A percentile compares a stretch with the other conserved stretches of the same genome.
These are phyloP conservation scores for Astreopora myriophthalma DNA, from an alignment of 64 coral and sea anemone species.

Conservation along the genomic window DNA sequence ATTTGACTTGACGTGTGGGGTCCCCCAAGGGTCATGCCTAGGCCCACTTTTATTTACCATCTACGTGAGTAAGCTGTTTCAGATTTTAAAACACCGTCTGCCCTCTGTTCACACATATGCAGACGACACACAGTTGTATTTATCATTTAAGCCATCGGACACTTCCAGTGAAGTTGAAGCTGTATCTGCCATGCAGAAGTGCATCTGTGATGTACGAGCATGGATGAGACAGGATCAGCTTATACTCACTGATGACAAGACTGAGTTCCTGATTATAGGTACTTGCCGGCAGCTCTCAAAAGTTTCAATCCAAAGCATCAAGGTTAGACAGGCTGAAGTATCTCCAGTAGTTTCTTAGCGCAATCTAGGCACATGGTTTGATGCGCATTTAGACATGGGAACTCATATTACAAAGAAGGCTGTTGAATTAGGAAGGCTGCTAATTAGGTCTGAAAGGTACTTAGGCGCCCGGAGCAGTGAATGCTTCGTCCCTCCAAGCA, in stretches of 20 bases:
- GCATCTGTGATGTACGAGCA: constrained; percentile 31
- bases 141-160: constrained; percentile 21
- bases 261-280: constrained; percentile 65
- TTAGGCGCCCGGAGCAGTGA: no score
- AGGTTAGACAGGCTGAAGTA: constrained; percentile 36
- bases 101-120: constrained; percentile 21
- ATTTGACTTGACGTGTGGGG: neutral
- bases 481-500: no score
- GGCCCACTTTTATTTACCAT: constrained; percentile 39
- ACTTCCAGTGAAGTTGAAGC: constrained; percentile 8
- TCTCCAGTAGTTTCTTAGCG: constrained; percentile 5
- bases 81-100: constrained; percentile 26
- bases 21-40: constrained; percentile 31
- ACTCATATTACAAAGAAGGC: constrained; percentile 53
- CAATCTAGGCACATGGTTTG: constrained; percentile 63
- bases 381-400: constrained; percentile 51
- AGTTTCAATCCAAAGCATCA: constrained; percentile 36
- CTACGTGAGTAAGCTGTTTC: constrained; percentile 11
- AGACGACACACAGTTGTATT: constrained; percentile 58
- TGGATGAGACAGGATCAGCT: constrained; percentile 57
- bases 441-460: no score
- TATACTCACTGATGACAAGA: constrained; percentile 75
- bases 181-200: constrained; percentile 19
- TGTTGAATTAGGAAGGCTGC: no score
- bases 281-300: constrained; percentile 33